Conservation (phyloP, 2,797 vertebrate species). For the Pangasius larnaudii region DNA sequence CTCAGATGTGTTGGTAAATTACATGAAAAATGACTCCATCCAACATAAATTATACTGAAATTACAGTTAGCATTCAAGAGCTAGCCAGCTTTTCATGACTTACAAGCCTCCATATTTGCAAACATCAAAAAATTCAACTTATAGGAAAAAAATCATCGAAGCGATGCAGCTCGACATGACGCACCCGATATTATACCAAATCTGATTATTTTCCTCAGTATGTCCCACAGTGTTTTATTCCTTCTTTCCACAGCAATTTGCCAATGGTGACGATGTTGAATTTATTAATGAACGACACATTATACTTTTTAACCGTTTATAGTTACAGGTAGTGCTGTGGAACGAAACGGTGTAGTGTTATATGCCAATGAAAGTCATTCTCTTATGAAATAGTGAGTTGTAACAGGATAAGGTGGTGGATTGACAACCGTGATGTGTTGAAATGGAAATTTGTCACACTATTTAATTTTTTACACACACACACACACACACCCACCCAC, state of each 20-base stretch:
- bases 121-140: neutral
- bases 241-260: neutral
- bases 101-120: neutral
- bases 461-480: neutral
- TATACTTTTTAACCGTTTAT: neutral
- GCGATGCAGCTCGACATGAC: neutral
- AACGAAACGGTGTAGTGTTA: neutral
- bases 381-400: too few species aligned
- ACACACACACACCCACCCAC: constrained; percentile 28
- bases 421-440: neutral
- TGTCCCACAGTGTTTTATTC: neutral
- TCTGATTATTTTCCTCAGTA: neutral
- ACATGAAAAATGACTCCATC: neutral
- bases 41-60: neutral
- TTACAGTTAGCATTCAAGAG: neutral
- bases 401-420: neutral
- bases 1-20: neutral
- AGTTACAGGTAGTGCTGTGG: neutral
- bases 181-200: neutral
- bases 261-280: neutral
- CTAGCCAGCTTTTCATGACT: neutral
- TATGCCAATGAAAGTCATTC: neutral
- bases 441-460: constrained; percentile 12
- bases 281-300: neutral
- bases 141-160: neutral